Conservation (phyloP, 2,113 vertebrate species). For the Passer montanus region DNA sequence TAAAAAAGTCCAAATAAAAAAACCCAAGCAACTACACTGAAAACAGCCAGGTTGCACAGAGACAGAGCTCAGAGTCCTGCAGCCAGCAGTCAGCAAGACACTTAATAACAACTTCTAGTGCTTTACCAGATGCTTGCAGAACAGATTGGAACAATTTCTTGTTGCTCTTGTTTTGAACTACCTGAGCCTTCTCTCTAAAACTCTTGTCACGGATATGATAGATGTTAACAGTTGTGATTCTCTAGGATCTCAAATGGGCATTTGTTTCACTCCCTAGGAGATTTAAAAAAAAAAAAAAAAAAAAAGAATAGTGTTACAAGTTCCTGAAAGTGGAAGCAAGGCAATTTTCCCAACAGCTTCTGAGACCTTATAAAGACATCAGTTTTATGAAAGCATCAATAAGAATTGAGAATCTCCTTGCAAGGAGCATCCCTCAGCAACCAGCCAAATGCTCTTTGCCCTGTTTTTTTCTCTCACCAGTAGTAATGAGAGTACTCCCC, state of each 20-base stretch:
- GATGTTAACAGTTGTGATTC: not conserved
- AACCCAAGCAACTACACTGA: accelerated
- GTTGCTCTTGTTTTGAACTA: accelerated
- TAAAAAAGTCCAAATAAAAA: not conserved
- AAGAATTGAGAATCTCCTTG: not conserved
- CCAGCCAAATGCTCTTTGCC: not conserved
- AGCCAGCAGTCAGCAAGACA: not conserved
- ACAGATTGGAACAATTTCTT: not conserved
- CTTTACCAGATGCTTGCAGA: not conserved
- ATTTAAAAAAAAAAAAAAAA: not conserved
- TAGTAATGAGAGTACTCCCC: not conserved
- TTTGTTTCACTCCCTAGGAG: not conserved
- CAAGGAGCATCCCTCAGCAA: not conserved
- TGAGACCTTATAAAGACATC: not conserved
- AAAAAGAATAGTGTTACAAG: not conserved
- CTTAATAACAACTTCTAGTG: not conserved
- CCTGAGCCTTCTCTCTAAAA: not conserved
- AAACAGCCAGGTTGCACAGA: not conserved
- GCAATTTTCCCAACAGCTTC: not conserved
- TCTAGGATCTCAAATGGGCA: not conserved
- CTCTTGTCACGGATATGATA: not conserved
- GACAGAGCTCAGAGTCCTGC: not conserved
- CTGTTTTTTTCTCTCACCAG: not conserved
- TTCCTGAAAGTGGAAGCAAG: not conserved
- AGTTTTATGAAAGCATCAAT: not conserved